These are phyloP conservation scores for Macrobrachium rosenbergii DNA, from an alignment of 1,140 invertebrate genomes.

Conservation along the genomic window DNA sequence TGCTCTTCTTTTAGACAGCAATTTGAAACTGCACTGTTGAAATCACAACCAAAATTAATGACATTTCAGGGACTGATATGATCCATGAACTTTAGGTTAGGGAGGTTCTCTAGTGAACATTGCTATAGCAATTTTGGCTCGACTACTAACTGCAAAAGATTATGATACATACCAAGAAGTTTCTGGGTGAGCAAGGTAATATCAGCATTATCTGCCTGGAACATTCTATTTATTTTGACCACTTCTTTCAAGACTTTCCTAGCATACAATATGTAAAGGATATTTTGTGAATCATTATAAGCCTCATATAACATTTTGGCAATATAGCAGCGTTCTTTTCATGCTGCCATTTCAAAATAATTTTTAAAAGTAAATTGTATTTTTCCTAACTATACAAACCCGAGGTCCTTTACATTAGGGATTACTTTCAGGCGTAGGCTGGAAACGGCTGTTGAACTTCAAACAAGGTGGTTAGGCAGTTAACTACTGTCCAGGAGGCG, in stretches of 20 bases:
- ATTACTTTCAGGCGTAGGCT: too few relatives aligned
- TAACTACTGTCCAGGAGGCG: too few relatives aligned
- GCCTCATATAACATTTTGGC: slow-evolving; percentile 13
- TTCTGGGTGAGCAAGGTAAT: slow-evolving; percentile 23
- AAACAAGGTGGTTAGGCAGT: too few relatives aligned
- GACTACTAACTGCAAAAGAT: slow-evolving; percentile 34
- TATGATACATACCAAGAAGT: slow-evolving; percentile 20
- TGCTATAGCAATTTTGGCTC: slow-evolving; percentile 6
- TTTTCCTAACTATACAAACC: too few relatives aligned
- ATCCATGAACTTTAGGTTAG: slow-evolving; percentile 2
- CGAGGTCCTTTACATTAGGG: too few relatives aligned
- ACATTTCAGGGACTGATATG: slow-evolving; percentile 15
- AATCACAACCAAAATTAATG: too few relatives aligned
- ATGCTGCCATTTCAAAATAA: slow-evolving; percentile 39
- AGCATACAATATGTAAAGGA: slow-evolving; percentile 28
- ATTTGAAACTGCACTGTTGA: too few relatives aligned
- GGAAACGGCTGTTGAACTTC: too few relatives aligned
- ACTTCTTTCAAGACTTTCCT: slow-evolving; percentile 31
- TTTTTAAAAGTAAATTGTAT: too few relatives aligned
- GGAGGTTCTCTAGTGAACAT: slow-evolving; percentile 31
- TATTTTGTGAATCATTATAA: slow-evolving; percentile 53
- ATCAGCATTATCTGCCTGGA: slow-evolving; percentile 33
- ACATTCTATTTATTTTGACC: slow-evolving; percentile 31
- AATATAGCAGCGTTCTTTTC: slow-evolving; percentile 37
- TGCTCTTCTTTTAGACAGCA: too few relatives aligned